phyloP scores from a whole-genome alignment of 2,888 invertebrate species.

The Morpho achilles region DNA sequence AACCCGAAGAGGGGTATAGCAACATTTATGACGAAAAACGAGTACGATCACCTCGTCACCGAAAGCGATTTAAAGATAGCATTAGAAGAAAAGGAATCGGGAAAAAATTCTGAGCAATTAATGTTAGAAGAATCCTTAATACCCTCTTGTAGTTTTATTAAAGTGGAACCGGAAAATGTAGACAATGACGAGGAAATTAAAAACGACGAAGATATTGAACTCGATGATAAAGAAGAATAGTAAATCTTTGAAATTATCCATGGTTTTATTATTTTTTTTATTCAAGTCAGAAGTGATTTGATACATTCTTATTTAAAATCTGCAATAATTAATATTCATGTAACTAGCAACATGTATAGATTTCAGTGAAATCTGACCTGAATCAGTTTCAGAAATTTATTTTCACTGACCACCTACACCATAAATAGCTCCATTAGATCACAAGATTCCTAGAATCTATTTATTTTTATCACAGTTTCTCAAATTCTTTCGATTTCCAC shows the following conservation, averaged over 20 bases:
- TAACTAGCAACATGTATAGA: no score
- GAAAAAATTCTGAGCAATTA: constrained; percentile 34
- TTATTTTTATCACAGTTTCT: no score
- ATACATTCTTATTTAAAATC: no score
- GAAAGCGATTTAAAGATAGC: constrained; percentile 40
- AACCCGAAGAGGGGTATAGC: constrained; percentile 43
- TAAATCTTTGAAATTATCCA: neutral
- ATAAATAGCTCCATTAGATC: no score
- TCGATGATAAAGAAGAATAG: neutral
- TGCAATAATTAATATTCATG: no score
- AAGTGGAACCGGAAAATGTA: constrained; percentile 34
- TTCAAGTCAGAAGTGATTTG: neutral
- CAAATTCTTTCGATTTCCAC: no score
- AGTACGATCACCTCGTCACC: constrained; percentile 39
- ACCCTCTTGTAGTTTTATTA: constrained; percentile 42
- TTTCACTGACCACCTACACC: no score
- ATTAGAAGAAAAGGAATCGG: constrained; percentile 34
- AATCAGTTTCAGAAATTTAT: no score
- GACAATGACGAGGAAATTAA: constrained; percentile 7
- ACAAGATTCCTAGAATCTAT: no score
- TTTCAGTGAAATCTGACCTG: no score
- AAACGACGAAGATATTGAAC: constrained; percentile 1
- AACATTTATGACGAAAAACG: constrained; percentile 33
- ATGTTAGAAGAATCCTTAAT: constrained; percentile 44
- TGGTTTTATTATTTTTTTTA: neutral